These are phyloP conservation scores for Nannospalax galili DNA, from an alignment of 2,113 vertebrate genomes.

Conservation along the genomic window DNA sequence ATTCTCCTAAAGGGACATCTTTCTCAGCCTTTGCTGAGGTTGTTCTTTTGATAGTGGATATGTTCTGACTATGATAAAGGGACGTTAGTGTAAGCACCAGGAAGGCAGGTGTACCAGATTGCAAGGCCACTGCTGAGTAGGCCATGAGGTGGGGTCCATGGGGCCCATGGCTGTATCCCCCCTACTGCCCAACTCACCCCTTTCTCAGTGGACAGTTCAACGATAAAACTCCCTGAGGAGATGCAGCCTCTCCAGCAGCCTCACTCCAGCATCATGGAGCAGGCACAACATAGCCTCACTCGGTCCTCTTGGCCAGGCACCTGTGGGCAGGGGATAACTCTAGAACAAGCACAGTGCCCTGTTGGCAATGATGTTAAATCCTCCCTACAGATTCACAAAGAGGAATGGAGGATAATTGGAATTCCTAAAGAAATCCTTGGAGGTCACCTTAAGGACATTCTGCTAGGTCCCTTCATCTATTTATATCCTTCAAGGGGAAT, in stretches of 20 bases:
- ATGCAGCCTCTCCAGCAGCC: neutral
- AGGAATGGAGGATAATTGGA: too few species aligned
- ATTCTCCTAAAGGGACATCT: neutral
- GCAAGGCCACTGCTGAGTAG: neutral
- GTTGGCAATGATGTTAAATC: neutral
- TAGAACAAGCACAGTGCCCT: neutral
- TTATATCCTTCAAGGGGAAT: neutral
- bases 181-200: neutral
- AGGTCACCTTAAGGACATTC: neutral
- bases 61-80: neutral
- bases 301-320: neutral
- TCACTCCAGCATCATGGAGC: fast-evolving
- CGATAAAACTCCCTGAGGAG: neutral
- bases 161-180: too few species aligned
- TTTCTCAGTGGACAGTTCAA: neutral
- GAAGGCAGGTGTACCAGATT: neutral
- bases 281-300: neutral
- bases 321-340: too few species aligned
- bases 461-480: neutral
- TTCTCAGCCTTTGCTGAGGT: neutral
- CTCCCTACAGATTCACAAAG: neutral
- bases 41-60: neutral
- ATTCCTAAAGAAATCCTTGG: neutral
- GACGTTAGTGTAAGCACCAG: neutral
- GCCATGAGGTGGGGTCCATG: neutral